A percentile compares a stretch with the other conserved stretches of the same genome.
These are phyloP conservation scores for Poecile atricapillus DNA, from an alignment of 2,113 vertebrate species.

Conservation along the genomic window DNA sequence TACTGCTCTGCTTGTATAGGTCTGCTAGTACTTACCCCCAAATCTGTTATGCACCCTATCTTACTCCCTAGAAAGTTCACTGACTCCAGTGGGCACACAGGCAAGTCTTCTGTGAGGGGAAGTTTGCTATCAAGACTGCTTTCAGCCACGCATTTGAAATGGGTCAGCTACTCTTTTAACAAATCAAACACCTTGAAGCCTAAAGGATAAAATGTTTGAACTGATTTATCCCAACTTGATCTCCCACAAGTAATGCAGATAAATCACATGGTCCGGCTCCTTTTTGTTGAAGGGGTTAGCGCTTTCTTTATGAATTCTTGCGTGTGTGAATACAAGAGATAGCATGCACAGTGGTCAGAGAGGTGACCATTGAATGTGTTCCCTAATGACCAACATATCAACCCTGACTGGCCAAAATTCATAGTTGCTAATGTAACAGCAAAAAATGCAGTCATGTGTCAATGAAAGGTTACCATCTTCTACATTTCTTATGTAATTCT, in stretches of 20 bases:
- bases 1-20: neutral
- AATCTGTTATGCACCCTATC: neutral
- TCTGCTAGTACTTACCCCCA: neutral
- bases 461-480: neutral
- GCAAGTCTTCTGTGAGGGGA: neutral
- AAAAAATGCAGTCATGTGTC: neutral
- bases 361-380: neutral
- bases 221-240: neutral
- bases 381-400: neutral
- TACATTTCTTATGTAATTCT: neutral
- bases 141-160: neutral
- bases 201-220: neutral
- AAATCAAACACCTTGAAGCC: neutral
- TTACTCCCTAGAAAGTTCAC: neutral
- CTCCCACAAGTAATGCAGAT: neutral
- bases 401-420: neutral
- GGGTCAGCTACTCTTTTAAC: neutral
- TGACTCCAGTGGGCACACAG: neutral
- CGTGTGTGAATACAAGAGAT: neutral
- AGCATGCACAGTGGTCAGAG: neutral
- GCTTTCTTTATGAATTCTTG: neutral
- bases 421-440: neutral
- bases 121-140: neutral
- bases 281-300: neutral
- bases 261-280: neutral